Base-by-base conservation (phyloP, 1,140 invertebrate genomes). In the Antheraea pernyi region DNA sequence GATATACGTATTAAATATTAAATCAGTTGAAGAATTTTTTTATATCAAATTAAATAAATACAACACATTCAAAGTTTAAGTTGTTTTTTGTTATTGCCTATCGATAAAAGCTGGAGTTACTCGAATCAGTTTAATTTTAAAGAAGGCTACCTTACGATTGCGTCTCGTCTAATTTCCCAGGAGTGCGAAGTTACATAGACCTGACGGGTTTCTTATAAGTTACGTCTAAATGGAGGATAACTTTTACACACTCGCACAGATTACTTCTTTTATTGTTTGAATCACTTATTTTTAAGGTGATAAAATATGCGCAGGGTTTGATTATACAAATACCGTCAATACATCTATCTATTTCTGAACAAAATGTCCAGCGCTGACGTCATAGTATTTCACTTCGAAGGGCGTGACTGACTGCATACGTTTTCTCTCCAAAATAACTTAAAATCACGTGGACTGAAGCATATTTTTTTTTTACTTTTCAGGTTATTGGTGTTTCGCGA, bases 111-210 rank as follows among this genome's bases (percentile, higher is more conserved):
- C 46, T 13, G 46, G 5, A 13, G 16, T 53, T 2, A 7, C 11
- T 53, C 11, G 67, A 75, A 72, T 77, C 67, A 60, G 68, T 71
- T 81, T 80, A 86, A 82, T 81, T 84, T 86, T 80, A 83, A 81
- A 80, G 75, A 78, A 78, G 59, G 65, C 72, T 65, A 67, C 42
- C 65, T 64, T 71, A 67, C 61, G 46, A 65, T 53, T n/a, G 70
- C 72, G 53, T 65, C 59, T 75, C 68, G 65, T 77, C 75, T 83
- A 81, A 86, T 86, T 85, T 86, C 85, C 82, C 82, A 63, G 7
- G 78, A 78, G 82, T 59, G 64, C 36, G n/a, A 70, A 79, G 71
- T 80, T 79, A 80, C 65, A 71, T 65, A 69, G 78, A 76, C 73
- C 72, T 72, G 75, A 70, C 72, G 71, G 22, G 73, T 71, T 72